phyloP scores from a whole-genome alignment of 2,797 vertebrate genomes.

The Pseudocheirus occidentalis region DNA sequence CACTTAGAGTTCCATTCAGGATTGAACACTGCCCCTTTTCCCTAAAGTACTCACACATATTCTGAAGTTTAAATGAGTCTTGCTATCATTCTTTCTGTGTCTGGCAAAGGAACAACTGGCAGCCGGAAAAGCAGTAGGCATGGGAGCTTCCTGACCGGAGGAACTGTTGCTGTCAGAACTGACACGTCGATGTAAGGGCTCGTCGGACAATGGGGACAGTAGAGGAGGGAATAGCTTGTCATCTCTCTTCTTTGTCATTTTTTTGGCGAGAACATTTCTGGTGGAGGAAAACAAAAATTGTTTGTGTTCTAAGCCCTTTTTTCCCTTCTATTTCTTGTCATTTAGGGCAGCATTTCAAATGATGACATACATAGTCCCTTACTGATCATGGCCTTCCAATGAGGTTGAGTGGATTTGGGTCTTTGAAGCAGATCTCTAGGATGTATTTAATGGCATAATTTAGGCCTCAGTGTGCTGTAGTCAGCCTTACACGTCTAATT shows the following conservation, averaged over 20 bases:
- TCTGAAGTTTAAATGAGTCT: constrained; percentile 87
- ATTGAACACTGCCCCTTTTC: neutral
- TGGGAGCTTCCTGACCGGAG: constrained; percentile 87
- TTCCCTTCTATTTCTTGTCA: constrained; percentile 31
- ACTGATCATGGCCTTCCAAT: neutral
- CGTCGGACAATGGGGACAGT: constrained; percentile 92
- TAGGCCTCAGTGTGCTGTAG: constrained; percentile 8
- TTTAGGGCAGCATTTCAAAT: constrained; percentile 36
- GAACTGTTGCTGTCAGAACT: constrained; percentile 85
- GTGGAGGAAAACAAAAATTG: constrained; percentile 64
- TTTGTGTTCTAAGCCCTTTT: constrained; percentile 9
- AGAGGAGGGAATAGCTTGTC: constrained; percentile 95
- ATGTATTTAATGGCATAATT: constrained; percentile 30
- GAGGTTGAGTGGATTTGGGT: neutral
- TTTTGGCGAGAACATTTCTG: constrained; percentile 87
- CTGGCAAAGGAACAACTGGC: constrained; percentile 85
- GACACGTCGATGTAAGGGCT: constrained; percentile 87
- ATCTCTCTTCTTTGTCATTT: constrained; percentile 90
- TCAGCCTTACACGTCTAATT: constrained; percentile 42
- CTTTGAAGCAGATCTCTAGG: constrained; percentile 35
- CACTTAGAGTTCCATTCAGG: no score
- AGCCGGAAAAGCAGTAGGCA: constrained; percentile 74
- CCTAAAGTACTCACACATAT: constrained; percentile 85
- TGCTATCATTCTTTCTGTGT: constrained; percentile 92
- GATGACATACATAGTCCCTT: neutral